phyloP scores from a whole-genome alignment of 2,888 invertebrate genomes.

The Acronicta alni region DNA sequence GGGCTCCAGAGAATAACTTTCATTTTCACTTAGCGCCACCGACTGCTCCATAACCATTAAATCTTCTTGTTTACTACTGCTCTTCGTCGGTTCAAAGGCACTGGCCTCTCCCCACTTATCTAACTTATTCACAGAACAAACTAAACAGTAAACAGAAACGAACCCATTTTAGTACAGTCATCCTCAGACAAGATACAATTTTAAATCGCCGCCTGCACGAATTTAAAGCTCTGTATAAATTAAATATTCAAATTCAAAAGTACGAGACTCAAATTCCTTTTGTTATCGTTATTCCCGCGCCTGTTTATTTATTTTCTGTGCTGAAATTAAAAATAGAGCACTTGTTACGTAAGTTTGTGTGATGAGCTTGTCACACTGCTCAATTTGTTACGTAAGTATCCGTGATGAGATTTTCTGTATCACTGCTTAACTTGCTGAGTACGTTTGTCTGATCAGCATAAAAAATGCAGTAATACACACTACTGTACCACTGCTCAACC shows the following conservation, averaged over 20 bases:
- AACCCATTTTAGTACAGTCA: constrained; percentile 62
- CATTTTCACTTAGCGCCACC: constrained; percentile 83
- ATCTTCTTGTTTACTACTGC: constrained; percentile 78
- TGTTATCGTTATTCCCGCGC: constrained; percentile 56
- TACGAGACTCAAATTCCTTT: constrained; percentile 62
- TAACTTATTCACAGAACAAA: constrained; percentile 79
- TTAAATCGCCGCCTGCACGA: constrained; percentile 62
- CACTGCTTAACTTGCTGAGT: too few species aligned
- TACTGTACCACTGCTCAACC: too few species aligned
- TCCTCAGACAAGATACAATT: constrained; percentile 65
- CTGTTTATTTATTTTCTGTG: constrained; percentile 52
- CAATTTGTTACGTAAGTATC: constrained; percentile 5
- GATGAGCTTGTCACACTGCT: constrained; percentile 27
- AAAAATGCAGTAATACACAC: too few species aligned
- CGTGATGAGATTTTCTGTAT: too few species aligned
- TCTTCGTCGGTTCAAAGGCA: constrained; percentile 62
- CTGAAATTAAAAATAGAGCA: constrained; percentile 54
- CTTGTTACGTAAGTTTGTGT: constrained; percentile 40
- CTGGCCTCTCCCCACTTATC: constrained; percentile 64
- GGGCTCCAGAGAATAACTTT: constrained; percentile 79
- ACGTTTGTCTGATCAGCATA: too few species aligned
- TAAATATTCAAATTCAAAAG: constrained; percentile 70
- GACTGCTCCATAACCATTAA: constrained; percentile 82
- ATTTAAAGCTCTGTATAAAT: constrained; percentile 63
- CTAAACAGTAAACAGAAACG: constrained; percentile 73